phyloP scores from a whole-genome alignment of 2,797 vertebrate genomes.

The Leptoclinus maculatus region DNA sequence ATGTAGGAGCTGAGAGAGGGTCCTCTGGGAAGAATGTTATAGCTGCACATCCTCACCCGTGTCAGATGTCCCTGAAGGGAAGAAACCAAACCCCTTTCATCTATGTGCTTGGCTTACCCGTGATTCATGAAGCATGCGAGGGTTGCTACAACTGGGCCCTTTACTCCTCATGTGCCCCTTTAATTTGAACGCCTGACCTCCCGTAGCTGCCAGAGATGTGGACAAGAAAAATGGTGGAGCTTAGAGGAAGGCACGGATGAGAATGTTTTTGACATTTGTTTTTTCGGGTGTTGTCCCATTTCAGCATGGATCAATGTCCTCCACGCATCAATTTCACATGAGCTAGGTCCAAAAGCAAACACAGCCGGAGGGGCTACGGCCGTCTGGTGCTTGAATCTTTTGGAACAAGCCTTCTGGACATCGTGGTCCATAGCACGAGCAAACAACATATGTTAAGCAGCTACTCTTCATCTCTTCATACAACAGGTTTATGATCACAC shows the following conservation, averaged over 20 bases:
- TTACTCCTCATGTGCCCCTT: slow-evolving; percentile 46
- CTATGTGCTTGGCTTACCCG: slow-evolving; percentile 35
- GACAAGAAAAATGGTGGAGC: slow-evolving; percentile 41
- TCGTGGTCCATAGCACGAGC: slow-evolving; percentile 48
- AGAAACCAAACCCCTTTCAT: slow-evolving; percentile 41
- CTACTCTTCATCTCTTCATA: slow-evolving; percentile 3
- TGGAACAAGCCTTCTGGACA: slow-evolving; percentile 66
- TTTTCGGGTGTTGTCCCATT: slow-evolving; percentile 75
- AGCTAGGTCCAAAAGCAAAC: slow-evolving; percentile 73
- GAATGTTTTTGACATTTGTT: slow-evolving; percentile 79
- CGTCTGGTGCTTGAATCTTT: slow-evolving; percentile 62
- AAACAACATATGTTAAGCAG: slow-evolving; percentile 49
- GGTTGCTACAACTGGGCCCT: slow-evolving; percentile 39
- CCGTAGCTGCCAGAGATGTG: slow-evolving; percentile 11
- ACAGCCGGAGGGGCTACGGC: slow-evolving; percentile 62
- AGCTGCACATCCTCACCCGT: slow-evolving; percentile 35
- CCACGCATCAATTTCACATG: slow-evolving; percentile 79
- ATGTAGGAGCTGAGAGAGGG: slow-evolving; percentile 27
- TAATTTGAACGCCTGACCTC: slow-evolving; percentile 65
- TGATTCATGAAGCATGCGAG: slow-evolving; percentile 55
- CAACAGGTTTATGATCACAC: slow-evolving; percentile 55
- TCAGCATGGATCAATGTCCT: slow-evolving; percentile 78
- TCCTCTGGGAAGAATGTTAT: slow-evolving; percentile 47
- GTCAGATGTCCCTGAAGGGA: slow-evolving; percentile 55
- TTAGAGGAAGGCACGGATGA: slow-evolving; percentile 57